phyloP scores from a whole-genome alignment of 2,113 vertebrate genomes.

The Prietella phreatophila region DNA sequence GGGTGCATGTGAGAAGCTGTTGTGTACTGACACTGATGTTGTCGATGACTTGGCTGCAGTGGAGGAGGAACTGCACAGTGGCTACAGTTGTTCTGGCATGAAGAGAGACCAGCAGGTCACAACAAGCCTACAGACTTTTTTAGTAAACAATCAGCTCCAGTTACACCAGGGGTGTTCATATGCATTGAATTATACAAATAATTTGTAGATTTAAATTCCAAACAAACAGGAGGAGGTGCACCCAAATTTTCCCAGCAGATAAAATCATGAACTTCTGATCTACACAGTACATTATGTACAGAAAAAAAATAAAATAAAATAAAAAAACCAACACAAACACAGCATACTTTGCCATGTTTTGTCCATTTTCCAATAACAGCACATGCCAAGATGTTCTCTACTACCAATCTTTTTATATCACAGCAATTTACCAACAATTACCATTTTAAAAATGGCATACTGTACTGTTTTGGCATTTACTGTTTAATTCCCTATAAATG shows the following conservation, averaged over 20 bases:
- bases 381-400: neutral
- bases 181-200: too few species aligned
- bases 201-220: neutral
- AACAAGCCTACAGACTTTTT: constrained; percentile 43
- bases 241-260: neutral
- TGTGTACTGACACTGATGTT: constrained; percentile 36
- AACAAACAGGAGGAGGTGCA: neutral
- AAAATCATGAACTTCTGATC: neutral
- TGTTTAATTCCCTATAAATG: neutral
- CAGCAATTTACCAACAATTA: neutral
- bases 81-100: constrained; percentile 62
- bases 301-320: too few species aligned
- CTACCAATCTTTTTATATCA: neutral
- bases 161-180: neutral
- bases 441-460: neutral
- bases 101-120: constrained; percentile 53
- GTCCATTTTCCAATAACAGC: neutral
- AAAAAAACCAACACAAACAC: neutral
- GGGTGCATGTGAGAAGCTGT: constrained; percentile 15
- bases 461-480: too few species aligned
- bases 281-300: neutral
- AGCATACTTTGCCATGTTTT: neutral
- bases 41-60: constrained; percentile 35
- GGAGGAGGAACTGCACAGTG: constrained; percentile 58
- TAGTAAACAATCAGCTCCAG: constrained; percentile 14